Percentiles rank a stretch among this genome's conserved stretches.
Conservation (phyloP, 1,140 invertebrate species). For the Pseudomyrmex dendroicus region DNA sequence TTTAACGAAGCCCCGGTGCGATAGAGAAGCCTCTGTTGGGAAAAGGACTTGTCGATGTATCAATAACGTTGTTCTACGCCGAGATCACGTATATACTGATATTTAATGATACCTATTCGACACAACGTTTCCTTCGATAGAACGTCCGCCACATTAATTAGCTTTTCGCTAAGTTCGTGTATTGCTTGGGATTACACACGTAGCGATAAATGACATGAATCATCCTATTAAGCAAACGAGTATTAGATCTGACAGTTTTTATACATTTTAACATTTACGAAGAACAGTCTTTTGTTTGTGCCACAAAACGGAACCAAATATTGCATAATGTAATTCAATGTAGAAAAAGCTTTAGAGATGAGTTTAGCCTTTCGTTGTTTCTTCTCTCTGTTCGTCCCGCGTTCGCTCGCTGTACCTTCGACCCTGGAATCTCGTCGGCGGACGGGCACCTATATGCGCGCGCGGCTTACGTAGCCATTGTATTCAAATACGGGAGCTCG, state of each 20-base stretch:
- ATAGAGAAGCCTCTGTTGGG: not conserved
- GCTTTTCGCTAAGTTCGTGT: not conserved
- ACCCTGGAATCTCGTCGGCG: conserved; percentile 56
- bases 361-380: not conserved
- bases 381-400: not conserved
- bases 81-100: conserved; percentile 7
- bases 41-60: conserved; percentile 45
- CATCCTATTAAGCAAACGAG: conserved; percentile 8
- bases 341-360: not conserved
- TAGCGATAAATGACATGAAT: conserved; percentile 7
- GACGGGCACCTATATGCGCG: conserved; percentile 16
- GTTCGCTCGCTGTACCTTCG: conserved; percentile 19
- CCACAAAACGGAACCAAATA: not conserved
- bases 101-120: conserved; percentile 23
- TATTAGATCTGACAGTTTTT: not conserved
- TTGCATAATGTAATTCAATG: not conserved
- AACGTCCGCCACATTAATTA: conserved; percentile 21
- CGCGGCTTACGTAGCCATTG: conserved; percentile 77
- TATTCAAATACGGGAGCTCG: conserved; percentile 85
- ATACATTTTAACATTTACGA: not conserved
- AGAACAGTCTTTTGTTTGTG: not conserved
- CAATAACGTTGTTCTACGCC: conserved; percentile 38
- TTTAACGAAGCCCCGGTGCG: conserved; percentile 41
- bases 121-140: conserved; percentile 3
- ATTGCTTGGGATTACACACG: not conserved